These are phyloP conservation scores for Lasioglossum malachurum DNA, from an alignment of 2,888 invertebrate species.

Conservation along the genomic window DNA sequence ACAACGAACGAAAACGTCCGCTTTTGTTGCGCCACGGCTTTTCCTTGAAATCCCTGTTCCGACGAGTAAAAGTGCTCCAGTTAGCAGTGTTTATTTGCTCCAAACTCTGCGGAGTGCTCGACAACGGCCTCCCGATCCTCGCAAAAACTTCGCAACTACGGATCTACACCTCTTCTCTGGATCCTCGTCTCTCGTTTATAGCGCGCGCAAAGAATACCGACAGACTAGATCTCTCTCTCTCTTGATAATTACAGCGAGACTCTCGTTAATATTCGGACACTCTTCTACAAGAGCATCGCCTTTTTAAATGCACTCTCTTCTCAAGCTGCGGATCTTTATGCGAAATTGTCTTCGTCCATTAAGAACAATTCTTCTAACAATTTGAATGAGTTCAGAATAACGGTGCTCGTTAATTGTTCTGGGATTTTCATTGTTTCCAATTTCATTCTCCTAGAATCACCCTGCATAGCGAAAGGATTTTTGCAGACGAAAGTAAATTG, in stretches of 20 bases:
- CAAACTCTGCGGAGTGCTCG: not conserved
- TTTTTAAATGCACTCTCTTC: too few species aligned
- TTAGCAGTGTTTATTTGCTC: not conserved
- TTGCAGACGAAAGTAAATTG: too few species aligned
- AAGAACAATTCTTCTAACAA: too few species aligned
- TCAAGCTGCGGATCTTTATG: too few species aligned
- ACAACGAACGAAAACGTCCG: constrained; percentile 10
- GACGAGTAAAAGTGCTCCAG: not conserved
- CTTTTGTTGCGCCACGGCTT: constrained; percentile 18
- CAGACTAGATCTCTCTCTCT: not conserved
- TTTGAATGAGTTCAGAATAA: too few species aligned
- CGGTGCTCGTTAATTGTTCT: too few species aligned
- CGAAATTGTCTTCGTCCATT: too few species aligned
- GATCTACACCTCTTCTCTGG: not conserved
- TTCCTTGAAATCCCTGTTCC: not conserved
- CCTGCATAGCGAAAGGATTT: too few species aligned
- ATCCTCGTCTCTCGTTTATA: not conserved
- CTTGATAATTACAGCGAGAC: not conserved
- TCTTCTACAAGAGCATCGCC: too few species aligned
- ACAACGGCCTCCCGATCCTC: not conserved
- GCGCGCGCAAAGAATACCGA: not conserved
- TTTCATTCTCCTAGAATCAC: too few species aligned
- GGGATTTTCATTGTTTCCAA: too few species aligned
- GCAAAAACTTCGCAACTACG: not conserved
- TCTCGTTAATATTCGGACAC: too few species aligned